Conservation (phyloP, 2,888 invertebrate species). For the Morinoia aosen region DNA sequence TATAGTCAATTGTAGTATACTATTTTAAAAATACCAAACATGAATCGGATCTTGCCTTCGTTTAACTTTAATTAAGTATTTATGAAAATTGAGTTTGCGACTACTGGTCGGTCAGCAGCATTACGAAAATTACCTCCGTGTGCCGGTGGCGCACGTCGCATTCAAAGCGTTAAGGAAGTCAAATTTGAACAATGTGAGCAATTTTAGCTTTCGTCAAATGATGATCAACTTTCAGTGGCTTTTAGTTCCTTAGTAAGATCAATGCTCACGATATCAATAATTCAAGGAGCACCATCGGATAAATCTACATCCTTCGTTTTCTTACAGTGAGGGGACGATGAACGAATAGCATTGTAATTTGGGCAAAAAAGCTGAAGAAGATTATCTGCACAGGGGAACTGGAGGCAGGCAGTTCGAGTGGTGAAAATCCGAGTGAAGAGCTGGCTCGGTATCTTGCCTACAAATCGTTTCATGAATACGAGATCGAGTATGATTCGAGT, state of each 20-base stretch:
- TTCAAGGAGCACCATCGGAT: neutral
- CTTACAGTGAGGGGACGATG: neutral
- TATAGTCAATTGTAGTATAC: too few relatives aligned
- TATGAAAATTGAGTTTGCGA: too few relatives aligned
- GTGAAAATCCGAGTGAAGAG: neutral
- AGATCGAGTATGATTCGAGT: constrained; percentile 46
- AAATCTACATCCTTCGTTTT: neutral
- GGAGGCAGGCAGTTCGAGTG: neutral
- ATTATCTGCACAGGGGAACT: neutral
- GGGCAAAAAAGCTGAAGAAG: neutral
- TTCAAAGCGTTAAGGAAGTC: too few relatives aligned
- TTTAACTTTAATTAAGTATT: too few relatives aligned
- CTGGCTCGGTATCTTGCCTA: neutral
- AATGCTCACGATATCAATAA: neutral
- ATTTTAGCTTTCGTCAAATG: too few relatives aligned
- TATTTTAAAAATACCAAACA: too few relatives aligned
- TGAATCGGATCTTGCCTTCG: too few relatives aligned
- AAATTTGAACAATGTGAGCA: too few relatives aligned
- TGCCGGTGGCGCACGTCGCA: too few relatives aligned
- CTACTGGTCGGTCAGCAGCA: too few relatives aligned
- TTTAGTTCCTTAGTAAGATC: neutral
- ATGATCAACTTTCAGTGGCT: too few relatives aligned
- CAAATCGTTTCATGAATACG: constrained; percentile 50
- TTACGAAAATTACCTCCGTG: too few relatives aligned
- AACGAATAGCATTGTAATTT: neutral